Conservation (phyloP, 2,113 vertebrate species). For the Paraplagusia blochii region DNA sequence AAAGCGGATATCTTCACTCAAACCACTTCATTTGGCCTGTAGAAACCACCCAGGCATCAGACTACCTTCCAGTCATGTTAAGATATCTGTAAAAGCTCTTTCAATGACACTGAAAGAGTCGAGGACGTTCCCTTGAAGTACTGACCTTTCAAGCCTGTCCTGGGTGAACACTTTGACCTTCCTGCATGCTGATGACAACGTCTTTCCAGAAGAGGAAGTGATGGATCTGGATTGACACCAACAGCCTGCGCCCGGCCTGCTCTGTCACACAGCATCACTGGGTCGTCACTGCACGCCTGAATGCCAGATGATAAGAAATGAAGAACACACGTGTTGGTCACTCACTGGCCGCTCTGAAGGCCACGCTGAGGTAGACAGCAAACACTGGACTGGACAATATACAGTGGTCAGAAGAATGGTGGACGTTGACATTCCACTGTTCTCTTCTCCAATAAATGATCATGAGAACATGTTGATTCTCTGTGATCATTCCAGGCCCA, state of each 20-base stretch:
- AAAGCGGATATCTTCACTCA: background rate
- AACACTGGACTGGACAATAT: background rate
- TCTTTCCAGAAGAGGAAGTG: slow-evolving; percentile 71
- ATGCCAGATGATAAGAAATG: slow-evolving; percentile 69
- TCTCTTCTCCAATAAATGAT: background rate
- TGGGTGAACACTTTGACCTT: slow-evolving; percentile 64
- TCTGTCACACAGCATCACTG: slow-evolving; percentile 74
- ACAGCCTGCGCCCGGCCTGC: slow-evolving; percentile 68
- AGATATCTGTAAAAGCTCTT: background rate
- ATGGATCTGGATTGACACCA: slow-evolving; percentile 78
- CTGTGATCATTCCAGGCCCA: too few relatives aligned
- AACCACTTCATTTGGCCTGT: background rate
- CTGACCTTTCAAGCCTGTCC: slow-evolving; percentile 63
- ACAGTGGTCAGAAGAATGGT: too few relatives aligned
- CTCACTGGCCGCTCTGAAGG: slow-evolving; percentile 43
- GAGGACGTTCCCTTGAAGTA: slow-evolving; percentile 43
- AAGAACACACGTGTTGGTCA: slow-evolving; percentile 51
- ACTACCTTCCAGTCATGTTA: background rate
- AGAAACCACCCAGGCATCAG: too few relatives aligned
- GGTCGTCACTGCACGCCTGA: slow-evolving; percentile 73
- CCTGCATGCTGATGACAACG: slow-evolving; percentile 62
- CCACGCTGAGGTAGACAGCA: slow-evolving; percentile 8
- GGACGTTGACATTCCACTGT: too few relatives aligned
- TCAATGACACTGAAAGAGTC: slow-evolving; percentile 38
- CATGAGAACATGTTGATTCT: too few relatives aligned